A percentile compares a stretch with the other conserved stretches of the same genome.
Evolutionary conservation across 1,140 invertebrate species (phyloP).

Genomic region (Eueides isabella): DNA sequence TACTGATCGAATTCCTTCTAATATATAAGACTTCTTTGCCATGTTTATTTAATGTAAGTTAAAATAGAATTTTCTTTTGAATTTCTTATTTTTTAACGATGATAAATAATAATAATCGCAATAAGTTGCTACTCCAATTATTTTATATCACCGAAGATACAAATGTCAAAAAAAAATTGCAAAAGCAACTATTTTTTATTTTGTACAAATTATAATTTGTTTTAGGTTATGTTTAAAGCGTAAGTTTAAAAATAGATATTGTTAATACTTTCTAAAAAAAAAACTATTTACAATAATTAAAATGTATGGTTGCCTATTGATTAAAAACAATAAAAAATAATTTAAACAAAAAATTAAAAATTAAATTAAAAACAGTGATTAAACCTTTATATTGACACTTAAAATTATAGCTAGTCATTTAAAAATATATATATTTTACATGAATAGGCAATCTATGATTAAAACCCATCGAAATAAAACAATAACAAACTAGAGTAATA

Average conservation of each 20-base stretch:
- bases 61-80: background rate
- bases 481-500: background rate
- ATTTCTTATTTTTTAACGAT: background rate
- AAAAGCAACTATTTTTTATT: background rate
- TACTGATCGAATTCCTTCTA: constrained; percentile 58
- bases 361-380: background rate
- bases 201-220: background rate
- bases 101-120: background rate
- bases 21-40: constrained; percentile 50
- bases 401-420: constrained; percentile 5
- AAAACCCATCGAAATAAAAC: background rate
- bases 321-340: background rate
- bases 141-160: background rate
- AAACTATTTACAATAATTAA: background rate
- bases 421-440: background rate
- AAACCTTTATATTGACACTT: background rate
- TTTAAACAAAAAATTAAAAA: background rate
- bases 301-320: background rate
- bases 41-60: constrained; percentile 50
- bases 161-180: background rate
- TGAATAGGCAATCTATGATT: background rate
- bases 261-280: background rate
- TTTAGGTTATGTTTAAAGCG: background rate
- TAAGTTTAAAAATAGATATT: background rate
- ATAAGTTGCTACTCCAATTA: background rate